Conservation (phyloP, 2,797 vertebrate genomes). For the Enteromius anoplus region DNA sequence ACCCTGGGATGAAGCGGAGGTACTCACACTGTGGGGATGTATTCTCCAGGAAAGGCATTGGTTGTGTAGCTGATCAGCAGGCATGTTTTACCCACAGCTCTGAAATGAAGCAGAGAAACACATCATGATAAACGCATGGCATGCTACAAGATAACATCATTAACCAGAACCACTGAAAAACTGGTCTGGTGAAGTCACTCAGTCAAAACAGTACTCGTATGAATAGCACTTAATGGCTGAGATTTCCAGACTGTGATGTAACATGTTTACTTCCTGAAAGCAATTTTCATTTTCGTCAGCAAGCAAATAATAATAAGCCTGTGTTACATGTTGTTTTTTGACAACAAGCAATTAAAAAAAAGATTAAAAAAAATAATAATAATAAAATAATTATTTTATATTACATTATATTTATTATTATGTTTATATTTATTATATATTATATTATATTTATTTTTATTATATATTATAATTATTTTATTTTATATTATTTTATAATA, state of each 20-base stretch:
- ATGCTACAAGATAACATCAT: not conserved
- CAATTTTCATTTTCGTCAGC: not conserved
- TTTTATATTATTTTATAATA: too few species aligned
- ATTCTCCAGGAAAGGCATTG: conserved; percentile 98
- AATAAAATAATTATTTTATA: too few species aligned
- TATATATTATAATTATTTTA: too few species aligned
- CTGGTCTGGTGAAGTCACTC: not conserved
- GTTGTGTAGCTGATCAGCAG: conserved; percentile 99
- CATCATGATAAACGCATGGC: not conserved
- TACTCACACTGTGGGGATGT: conserved; percentile 98
- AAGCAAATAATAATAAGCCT: not conserved
- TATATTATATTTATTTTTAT: too few species aligned
- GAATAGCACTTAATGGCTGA: not conserved
- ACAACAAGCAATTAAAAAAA: not conserved
- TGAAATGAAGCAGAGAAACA: conserved; percentile 65
- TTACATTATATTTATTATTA: too few species aligned
- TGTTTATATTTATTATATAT: too few species aligned
- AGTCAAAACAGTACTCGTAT: too few species aligned
- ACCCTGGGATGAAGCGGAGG: not conserved
- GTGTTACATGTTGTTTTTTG: not conserved
- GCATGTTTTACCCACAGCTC: conserved; percentile 99
- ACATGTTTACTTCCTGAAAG: not conserved
- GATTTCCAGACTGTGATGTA: not conserved
- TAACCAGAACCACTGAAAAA: not conserved
- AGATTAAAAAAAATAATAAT: too few species aligned